phyloP scores from a whole-genome alignment of 92 coral and sea anemone species.

The Hydrozoanthus gracilis region DNA sequence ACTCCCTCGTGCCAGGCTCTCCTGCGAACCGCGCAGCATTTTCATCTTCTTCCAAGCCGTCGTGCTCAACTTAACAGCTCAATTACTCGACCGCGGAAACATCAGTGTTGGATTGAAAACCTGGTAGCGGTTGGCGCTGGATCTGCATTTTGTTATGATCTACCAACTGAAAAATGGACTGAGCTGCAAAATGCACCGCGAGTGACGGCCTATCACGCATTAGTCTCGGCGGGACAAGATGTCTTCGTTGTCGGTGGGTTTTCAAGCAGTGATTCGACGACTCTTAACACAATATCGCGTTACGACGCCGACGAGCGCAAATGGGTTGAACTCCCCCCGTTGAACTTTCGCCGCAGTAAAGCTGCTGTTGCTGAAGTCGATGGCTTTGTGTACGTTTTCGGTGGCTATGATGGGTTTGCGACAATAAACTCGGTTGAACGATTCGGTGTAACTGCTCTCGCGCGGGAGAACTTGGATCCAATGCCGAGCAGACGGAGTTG shows the following conservation, averaged over 20 bases:
- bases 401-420: conserved; percentile 37
- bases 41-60: conserved; percentile 31
- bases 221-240: conserved; percentile 11
- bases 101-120: conserved; percentile 29
- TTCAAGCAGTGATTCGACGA: conserved; percentile 2
- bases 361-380: conserved; percentile 37
- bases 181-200: conserved; percentile 35
- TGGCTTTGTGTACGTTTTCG: conserved; percentile 31
- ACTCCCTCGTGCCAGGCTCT: conserved; percentile 22
- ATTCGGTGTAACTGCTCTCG: background rate
- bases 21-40: conserved; percentile 20
- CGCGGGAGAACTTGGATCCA: conserved; percentile 42
- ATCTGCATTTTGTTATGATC: conserved; percentile 24
- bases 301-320: conserved; percentile 22
- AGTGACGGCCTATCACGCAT: background rate
- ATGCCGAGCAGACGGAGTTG: conserved; percentile 48
- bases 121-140: conserved; percentile 38
- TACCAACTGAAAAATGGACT: conserved; percentile 32
- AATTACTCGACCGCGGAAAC: conserved; percentile 23
- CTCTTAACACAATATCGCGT: conserved; percentile 25
- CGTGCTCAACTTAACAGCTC: conserved; percentile 4
- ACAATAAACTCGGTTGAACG: conserved; percentile 46
- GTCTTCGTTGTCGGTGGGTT: conserved; percentile 25
- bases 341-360: conserved; percentile 43
- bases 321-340: conserved; percentile 37